Evolutionary conservation across 2,888 invertebrate species (phyloP).

Genomic region (Philonicus albiceps): DNA sequence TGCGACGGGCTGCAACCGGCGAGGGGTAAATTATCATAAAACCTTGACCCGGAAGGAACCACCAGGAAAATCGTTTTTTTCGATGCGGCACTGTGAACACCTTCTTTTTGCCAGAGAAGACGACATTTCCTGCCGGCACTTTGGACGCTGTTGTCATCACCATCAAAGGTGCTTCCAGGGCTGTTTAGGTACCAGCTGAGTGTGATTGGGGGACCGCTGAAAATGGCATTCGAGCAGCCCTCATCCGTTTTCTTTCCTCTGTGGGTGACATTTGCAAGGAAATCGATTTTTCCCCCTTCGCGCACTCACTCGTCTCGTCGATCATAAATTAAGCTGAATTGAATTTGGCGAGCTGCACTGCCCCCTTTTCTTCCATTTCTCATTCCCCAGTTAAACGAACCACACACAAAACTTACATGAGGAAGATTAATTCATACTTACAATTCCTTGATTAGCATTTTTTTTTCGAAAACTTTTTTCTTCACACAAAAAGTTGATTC

Average conservation of each 20-base stretch:
- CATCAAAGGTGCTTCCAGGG: not conserved
- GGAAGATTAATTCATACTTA: slow-evolving; percentile 41
- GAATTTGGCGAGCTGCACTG: not conserved
- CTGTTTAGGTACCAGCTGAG: not conserved
- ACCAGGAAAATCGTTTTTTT: not conserved
- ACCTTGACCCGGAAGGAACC: not conserved
- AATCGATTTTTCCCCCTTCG: slow-evolving; percentile 43
- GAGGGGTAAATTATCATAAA: not conserved
- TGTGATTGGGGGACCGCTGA: not conserved
- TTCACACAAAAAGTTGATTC: not conserved
- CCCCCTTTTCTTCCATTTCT: not conserved
- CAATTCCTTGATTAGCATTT: slow-evolving; percentile 48
- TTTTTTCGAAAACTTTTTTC: not conserved
- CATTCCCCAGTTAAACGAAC: not conserved
- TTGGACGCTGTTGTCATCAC: not conserved
- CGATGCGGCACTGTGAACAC: not conserved
- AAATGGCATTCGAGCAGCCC: not conserved
- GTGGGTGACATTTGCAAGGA: slow-evolving; percentile 22
- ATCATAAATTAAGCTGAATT: not conserved
- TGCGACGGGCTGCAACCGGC: not conserved
- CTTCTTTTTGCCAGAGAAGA: not conserved
- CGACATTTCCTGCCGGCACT: not conserved
- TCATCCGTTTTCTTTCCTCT: not conserved
- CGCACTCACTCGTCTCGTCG: not conserved
- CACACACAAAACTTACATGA: not conserved